phyloP scores from a whole-genome alignment of 2,113 vertebrate genomes.

The Acrocephalus arundinaceus region DNA sequence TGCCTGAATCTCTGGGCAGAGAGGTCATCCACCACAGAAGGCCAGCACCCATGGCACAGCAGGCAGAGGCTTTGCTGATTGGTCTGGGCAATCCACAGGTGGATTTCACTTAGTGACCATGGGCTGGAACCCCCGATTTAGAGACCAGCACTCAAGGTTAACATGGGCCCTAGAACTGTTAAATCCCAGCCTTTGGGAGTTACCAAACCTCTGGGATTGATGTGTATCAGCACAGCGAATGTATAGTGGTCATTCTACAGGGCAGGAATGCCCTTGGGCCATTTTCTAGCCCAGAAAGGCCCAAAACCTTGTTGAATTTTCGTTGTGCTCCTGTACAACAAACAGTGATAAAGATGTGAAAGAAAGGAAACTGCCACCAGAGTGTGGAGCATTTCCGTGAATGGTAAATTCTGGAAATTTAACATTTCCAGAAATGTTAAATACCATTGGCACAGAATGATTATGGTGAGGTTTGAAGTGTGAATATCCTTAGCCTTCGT shows the following conservation, averaged over 20 bases:
- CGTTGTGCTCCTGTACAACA: neutral
- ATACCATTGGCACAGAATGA: neutral
- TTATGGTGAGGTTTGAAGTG: neutral
- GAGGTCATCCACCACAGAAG: neutral
- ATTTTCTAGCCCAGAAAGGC: neutral
- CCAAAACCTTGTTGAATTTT: neutral
- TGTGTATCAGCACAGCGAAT: neutral
- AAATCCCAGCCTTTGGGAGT: neutral
- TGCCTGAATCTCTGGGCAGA: neutral
- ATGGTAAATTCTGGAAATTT: too few relatives aligned
- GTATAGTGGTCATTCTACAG: neutral
- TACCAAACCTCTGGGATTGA: neutral
- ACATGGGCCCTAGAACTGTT: neutral
- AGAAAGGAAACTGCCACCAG: neutral
- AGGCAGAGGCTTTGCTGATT: neutral
- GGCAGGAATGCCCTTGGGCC: neutral
- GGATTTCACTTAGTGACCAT: neutral
- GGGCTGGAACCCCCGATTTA: neutral
- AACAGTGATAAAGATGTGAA: neutral
- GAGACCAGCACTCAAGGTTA: neutral
- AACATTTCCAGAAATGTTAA: neutral
- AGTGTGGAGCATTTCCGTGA: neutral
- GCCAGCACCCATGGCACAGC: neutral
- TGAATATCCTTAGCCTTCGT: neutral
- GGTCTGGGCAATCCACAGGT: neutral